Conservation (phyloP, 1,140 invertebrate genomes). For the Papilio aristodemus region DNA sequence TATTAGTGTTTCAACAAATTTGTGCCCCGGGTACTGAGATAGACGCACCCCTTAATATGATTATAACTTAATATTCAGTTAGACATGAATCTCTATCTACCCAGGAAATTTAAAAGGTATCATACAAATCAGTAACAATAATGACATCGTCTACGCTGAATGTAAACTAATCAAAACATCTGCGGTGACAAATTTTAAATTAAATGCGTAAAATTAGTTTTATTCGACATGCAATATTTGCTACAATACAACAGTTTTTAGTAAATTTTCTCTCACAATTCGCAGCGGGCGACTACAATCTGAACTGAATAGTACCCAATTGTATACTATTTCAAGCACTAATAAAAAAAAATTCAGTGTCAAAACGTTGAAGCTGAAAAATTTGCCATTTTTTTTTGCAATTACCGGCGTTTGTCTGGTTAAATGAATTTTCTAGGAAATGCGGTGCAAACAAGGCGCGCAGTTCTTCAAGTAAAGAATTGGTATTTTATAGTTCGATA, state of each 20-base stretch:
- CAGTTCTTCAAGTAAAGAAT: not conserved
- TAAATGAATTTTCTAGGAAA: constrained; percentile 6
- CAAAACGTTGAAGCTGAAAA: not conserved
- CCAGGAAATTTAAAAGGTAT: too few relatives aligned
- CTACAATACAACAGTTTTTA: constrained; percentile 1
- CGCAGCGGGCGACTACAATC: not conserved
- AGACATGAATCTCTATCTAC: too few relatives aligned
- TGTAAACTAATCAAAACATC: not conserved
- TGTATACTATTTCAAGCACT: not conserved
- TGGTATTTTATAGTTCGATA: not conserved
- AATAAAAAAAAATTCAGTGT: not conserved
- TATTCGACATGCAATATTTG: not conserved
- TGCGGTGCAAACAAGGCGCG: not conserved
- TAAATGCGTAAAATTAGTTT: constrained; percentile 10
- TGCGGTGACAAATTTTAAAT: not conserved
- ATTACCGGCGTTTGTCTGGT: not conserved
- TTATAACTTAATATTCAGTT: too few relatives aligned
- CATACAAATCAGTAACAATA: too few relatives aligned
- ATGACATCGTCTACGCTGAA: too few relatives aligned
- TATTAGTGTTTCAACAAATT: too few relatives aligned
- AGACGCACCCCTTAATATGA: too few relatives aligned
- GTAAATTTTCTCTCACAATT: not conserved
- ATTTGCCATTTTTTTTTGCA: constrained; percentile 5
- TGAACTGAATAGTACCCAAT: too few relatives aligned
- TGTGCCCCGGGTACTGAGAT: too few relatives aligned